Conservation (phyloP, 2,797 vertebrate species). For the Cuniculus paca region DNA sequence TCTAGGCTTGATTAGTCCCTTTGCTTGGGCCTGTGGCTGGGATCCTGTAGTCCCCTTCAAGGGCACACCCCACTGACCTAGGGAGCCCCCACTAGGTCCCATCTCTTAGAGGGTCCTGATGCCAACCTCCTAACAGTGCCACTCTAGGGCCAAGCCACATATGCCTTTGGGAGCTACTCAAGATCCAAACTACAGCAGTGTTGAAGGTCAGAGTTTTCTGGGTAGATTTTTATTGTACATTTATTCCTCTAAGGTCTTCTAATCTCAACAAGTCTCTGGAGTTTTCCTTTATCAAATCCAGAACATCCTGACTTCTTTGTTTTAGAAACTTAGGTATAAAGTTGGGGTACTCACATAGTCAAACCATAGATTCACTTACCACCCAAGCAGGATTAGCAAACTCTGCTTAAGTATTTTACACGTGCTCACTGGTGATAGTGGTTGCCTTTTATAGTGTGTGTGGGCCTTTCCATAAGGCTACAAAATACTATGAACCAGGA, state of each 20-base stretch:
- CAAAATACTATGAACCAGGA: conserved; percentile 8
- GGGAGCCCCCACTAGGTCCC: background rate
- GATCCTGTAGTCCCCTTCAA: background rate
- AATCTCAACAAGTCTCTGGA: background rate
- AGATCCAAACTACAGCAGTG: background rate
- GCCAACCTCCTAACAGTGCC: background rate
- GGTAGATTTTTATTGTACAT: background rate
- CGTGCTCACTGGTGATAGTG: background rate
- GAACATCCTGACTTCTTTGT: background rate
- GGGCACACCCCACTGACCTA: no score
- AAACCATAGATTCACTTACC: background rate
- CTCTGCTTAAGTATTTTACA: background rate
- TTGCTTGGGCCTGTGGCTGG: background rate
- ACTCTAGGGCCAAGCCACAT: background rate
- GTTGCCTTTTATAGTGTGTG: background rate
- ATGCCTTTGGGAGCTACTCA: background rate
- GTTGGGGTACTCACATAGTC: background rate
- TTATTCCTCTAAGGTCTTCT: background rate
- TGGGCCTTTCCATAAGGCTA: background rate
- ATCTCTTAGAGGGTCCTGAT: background rate
- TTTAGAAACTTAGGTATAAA: background rate
- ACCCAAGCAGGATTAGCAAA: background rate
- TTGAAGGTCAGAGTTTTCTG: background rate
- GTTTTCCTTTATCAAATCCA: background rate
- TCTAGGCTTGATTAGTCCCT: background rate